These are phyloP conservation scores for Heterotilapia buettikoferi DNA, from an alignment of 2,113 vertebrate species.

Conservation along the genomic window DNA sequence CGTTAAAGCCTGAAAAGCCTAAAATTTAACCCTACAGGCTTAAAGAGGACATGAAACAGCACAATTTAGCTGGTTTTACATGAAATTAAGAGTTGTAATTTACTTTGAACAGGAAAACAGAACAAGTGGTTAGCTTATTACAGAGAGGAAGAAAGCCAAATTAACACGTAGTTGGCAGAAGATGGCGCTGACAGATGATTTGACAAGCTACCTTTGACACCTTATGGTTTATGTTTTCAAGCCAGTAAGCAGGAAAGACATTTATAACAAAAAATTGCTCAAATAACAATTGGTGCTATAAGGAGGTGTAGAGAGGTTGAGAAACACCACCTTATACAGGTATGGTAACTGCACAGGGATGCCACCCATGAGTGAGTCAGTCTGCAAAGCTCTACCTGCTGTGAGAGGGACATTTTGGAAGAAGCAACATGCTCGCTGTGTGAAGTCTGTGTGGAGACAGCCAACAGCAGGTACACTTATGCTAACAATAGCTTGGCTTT, in stretches of 20 bases:
- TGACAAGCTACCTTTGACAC: neutral
- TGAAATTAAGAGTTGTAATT: neutral
- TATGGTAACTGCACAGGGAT: neutral
- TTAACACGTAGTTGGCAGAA: neutral
- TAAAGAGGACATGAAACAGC: neutral
- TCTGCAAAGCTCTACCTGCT: neutral
- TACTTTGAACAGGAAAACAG: no score
- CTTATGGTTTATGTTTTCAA: neutral
- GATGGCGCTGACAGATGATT: neutral
- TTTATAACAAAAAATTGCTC: neutral
- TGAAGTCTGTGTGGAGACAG: neutral
- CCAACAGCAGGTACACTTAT: neutral
- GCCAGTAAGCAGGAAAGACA: neutral
- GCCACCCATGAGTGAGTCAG: neutral
- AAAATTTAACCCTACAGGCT: neutral
- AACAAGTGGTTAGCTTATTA: neutral
- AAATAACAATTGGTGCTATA: neutral
- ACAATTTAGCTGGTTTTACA: neutral
- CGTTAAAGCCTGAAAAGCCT: neutral
- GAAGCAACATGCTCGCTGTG: neutral
- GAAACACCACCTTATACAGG: neutral
- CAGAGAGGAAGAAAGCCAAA: neutral
- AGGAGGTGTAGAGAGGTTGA: neutral
- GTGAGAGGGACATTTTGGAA: neutral
- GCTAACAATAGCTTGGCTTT: neutral